Evolutionary conservation across 2,113 vertebrate species (phyloP), one percentile per base, ranked within the genome.

Genomic region (Australoheros scitulus): DNA sequence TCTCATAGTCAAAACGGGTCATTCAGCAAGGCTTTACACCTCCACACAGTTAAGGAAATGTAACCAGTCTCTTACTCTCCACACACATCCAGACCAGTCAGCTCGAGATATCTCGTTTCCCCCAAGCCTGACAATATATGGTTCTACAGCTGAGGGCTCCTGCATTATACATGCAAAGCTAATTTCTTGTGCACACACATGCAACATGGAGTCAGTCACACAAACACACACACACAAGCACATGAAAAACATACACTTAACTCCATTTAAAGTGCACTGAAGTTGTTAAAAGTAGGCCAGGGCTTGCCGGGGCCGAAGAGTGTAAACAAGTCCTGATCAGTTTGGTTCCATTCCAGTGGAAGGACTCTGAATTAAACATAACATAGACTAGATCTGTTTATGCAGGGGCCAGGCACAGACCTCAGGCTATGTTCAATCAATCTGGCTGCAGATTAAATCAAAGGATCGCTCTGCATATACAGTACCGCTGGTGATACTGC

Each of bases 351-450:
- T 79, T 89, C 84, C 89, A 91, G 74, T 86, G 80, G 86, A 88
- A 86, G 81, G 83, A 92, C 86, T 87, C 83, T 94, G 91, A 93
- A 93, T 94, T 91, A 93, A 94, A 93, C 91, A 93, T 93, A 92
- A 93, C 92, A 83, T 59, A 76, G 74, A 65, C 86, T 81, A 80
- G 85, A 87, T 91, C 50, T 92, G 90, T 93, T 93, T 92, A 93
- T 91, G 84, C 87, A 77, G 80, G 26, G 79, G 77, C 85, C 92
- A 89, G 76, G 80, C 78, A n/a, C 60, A 76, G 86, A 90, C 91
- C 92, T 83, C 82, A 79, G 93, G 91, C 93, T 79, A 90, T 86
- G 85, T 92, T 93, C 92, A 93, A 92, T 93, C 91, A 93, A 90
- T 90, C 79, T 80, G 91, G 87, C 86, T 80, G 80, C 26, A 50